These are phyloP conservation scores for Dallia pectoralis DNA, from an alignment of 2,797 vertebrate genomes.

Conservation along the genomic window DNA sequence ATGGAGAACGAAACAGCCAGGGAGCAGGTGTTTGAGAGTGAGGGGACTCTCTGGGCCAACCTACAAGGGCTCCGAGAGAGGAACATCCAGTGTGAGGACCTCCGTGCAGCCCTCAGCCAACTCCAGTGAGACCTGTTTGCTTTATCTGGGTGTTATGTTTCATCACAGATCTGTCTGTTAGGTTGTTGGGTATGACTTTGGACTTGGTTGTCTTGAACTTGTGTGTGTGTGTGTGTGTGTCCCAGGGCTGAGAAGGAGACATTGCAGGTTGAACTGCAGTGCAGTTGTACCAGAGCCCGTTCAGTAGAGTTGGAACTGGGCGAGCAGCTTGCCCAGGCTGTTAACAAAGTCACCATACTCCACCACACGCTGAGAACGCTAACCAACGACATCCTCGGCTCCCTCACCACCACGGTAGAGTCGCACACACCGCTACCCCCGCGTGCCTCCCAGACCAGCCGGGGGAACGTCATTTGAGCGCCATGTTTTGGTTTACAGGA, in stretches of 20 bases:
- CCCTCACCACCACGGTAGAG: conserved; percentile 73
- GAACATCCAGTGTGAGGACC: conserved; percentile 81
- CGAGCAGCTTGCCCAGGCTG: conserved; percentile 72
- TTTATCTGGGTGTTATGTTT: not conserved
- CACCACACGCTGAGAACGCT: conserved; percentile 75
- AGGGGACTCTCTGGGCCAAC: conserved; percentile 71
- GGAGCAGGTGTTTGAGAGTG: conserved; percentile 82
- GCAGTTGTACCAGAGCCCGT: conserved; percentile 55
- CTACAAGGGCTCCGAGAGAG: conserved; percentile 77
- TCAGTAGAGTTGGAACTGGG: conserved; percentile 61
- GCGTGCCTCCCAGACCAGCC: no score
- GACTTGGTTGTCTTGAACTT: not conserved
- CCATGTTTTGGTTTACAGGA: conserved; percentile 38
- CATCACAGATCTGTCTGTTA: not conserved
- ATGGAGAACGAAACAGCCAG: conserved; percentile 81
- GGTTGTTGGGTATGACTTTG: not conserved
- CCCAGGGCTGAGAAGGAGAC: conserved; percentile 61
- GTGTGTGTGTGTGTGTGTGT: conserved; percentile 23
- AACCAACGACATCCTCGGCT: conserved; percentile 62
- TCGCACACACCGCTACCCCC: conserved; percentile 32
- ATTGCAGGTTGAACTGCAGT: conserved; percentile 72
- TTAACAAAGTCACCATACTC: conserved; percentile 64
- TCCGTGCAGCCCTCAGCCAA: conserved; percentile 70
- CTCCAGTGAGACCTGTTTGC: conserved; percentile 73
- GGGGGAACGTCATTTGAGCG: no score